Evolutionary conservation across 2,797 vertebrate species (phyloP).

Genomic region (Diglossa cyanea): DNA sequence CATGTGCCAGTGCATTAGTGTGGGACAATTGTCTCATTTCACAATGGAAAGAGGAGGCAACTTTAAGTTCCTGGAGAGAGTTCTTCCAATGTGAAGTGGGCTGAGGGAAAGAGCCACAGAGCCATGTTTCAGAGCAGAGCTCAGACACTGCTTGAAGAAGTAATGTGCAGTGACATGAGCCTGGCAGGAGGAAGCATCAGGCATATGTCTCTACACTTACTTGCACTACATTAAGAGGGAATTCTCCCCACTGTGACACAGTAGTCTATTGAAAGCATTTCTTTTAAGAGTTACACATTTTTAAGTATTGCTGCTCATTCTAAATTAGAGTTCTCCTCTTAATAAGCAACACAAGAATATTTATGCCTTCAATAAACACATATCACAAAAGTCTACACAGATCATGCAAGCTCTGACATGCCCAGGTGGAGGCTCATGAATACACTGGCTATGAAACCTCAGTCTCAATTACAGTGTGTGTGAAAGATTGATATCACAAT

Average conservation of each 20-base stretch:
- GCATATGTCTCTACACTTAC: not conserved
- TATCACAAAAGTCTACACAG: not conserved
- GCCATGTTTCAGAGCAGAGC: not conserved
- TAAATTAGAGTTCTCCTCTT: not conserved
- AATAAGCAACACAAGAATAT: not conserved
- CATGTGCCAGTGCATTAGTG: not conserved
- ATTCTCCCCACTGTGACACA: not conserved
- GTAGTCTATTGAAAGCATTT: not conserved
- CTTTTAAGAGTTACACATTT: not conserved
- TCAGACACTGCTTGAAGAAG: not conserved
- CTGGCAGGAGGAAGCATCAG: not conserved
- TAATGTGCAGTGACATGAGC: not conserved
- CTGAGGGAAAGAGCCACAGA: not conserved
- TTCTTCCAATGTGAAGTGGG: not conserved
- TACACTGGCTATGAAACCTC: not conserved
- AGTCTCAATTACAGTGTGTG: not conserved
- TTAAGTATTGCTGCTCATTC: not conserved
- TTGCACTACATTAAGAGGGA: not conserved
- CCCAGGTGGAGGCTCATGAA: not conserved
- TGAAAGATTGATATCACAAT: conserved; percentile 49
- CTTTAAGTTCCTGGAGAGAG: not conserved
- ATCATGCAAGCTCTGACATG: not conserved
- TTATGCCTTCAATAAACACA: not conserved
- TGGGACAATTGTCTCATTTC: not conserved
- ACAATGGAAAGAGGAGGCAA: not conserved